These are phyloP conservation scores for Myotis findleyi DNA, from an alignment of 2,797 vertebrate genomes.

Conservation along the genomic window DNA sequence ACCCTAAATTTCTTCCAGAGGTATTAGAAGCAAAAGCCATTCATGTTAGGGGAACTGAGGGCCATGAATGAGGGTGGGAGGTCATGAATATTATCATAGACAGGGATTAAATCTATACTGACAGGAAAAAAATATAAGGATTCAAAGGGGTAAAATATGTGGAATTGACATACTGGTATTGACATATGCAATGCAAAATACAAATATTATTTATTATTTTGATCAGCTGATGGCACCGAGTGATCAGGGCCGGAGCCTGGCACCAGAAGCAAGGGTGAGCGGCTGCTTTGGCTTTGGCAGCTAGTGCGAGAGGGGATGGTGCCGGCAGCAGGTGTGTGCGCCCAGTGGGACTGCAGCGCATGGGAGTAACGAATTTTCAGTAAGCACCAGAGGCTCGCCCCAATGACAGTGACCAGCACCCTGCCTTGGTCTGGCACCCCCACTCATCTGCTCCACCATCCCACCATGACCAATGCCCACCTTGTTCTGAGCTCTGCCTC, in stretches of 20 bases:
- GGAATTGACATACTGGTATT: neutral
- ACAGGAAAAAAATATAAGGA: neutral
- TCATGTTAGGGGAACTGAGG: neutral
- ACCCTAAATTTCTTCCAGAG: neutral
- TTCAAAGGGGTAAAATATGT: neutral
- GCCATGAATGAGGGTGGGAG: neutral
- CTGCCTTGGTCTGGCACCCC: too few species aligned
- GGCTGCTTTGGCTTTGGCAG: too few species aligned
- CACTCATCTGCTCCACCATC: too few species aligned
- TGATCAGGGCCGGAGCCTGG: too few species aligned
- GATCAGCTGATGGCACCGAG: neutral
- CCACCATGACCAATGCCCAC: too few species aligned
- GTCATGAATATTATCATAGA: neutral
- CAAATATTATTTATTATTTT: neutral
- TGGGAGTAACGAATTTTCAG: too few species aligned
- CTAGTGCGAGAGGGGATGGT: rapidly evolving
- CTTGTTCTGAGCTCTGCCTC: too few species aligned
- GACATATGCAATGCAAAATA: neutral
- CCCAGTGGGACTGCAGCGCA: too few species aligned
- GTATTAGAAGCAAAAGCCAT: neutral
- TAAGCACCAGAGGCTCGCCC: too few species aligned
- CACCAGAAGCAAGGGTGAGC: too few species aligned
- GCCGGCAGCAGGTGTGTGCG: too few species aligned
- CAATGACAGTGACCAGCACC: too few species aligned
- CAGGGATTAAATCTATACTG: neutral